A percentile compares a stretch with the other conserved stretches of the same genome.
phyloP scores from a whole-genome alignment of 2,888 invertebrate species.

The Pelosia muscerda region DNA sequence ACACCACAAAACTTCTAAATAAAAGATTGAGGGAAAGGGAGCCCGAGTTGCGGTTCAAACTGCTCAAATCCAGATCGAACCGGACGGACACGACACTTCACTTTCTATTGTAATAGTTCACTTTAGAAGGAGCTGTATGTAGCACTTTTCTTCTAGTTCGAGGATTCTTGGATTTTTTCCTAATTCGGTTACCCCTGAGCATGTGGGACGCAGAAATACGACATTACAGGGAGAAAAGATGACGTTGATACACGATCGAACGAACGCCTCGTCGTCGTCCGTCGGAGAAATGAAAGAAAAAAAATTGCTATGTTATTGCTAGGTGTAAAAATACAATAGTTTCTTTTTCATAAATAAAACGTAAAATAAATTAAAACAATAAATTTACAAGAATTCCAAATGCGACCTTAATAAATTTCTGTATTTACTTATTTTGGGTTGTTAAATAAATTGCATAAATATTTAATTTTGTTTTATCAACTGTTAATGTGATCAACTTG shows the following conservation, averaged over 20 bases:
- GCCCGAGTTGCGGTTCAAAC: constrained; percentile 73
- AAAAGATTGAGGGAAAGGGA: constrained; percentile 70
- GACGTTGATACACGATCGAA: constrained; percentile 83
- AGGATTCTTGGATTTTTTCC: constrained; percentile 82
- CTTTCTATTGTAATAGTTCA: constrained; percentile 74
- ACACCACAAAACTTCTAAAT: constrained; percentile 71
- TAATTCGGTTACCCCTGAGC: constrained; percentile 83
- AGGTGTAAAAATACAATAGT: neutral
- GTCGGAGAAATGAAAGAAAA: constrained; percentile 75
- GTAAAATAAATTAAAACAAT: too few relatives aligned
- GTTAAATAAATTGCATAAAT: too few relatives aligned
- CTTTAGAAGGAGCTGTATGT: constrained; percentile 71
- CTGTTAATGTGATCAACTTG: too few relatives aligned
- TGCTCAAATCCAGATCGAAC: constrained; percentile 83
- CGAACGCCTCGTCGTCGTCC: constrained; percentile 76
- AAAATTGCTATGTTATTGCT: constrained; percentile 37
- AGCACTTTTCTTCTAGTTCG: constrained; percentile 81
- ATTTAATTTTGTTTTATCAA: too few relatives aligned
- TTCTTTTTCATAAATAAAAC: neutral
- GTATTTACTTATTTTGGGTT: too few relatives aligned
- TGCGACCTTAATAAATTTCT: too few relatives aligned
- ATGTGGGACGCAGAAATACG: constrained; percentile 83
- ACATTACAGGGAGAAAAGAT: constrained; percentile 81
- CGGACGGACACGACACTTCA: constrained; percentile 80
- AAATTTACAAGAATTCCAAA: too few relatives aligned